These are phyloP conservation scores for Aporophyla nigra DNA, from an alignment of 2,888 invertebrate genomes.

Conservation along the genomic window DNA sequence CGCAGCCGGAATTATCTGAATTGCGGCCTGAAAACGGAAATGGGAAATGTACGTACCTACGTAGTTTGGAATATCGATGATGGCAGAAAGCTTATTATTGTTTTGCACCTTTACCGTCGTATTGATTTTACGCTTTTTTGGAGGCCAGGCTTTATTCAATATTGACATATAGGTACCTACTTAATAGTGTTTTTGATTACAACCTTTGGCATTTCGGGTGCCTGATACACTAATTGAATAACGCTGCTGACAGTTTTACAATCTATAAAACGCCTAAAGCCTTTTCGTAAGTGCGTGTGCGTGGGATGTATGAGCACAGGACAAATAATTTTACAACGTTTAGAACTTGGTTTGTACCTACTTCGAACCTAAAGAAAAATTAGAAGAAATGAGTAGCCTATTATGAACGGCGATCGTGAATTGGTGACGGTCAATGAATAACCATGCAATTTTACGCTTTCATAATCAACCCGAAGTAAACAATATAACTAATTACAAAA, in stretches of 20 bases:
- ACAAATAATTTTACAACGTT: no score
- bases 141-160: conserved; percentile 3
- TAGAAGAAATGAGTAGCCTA: background rate
- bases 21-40: conserved; percentile 55
- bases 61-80: conserved; percentile 37
- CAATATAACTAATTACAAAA: conserved; percentile 27
- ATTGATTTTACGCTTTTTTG: conserved; percentile 33
- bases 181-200: background rate
- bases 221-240: conserved; percentile 4
- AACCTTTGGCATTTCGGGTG: conserved; percentile 14
- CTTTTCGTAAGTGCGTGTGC: background rate
- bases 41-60: conserved; percentile 39
- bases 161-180: background rate
- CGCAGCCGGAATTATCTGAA: conserved; percentile 47
- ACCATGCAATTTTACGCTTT: conserved; percentile 47
- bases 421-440: background rate
- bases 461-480: conserved; percentile 47
- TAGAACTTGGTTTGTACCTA: background rate
- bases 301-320: background rate
- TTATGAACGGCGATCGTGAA: conserved; percentile 8
- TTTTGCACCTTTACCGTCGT: conserved; percentile 30
- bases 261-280: conserved; percentile 13
- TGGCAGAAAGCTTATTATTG: conserved; percentile 28
- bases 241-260: conserved; percentile 5
- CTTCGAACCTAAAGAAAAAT: background rate